These are phyloP conservation scores for Indri indri DNA, from an alignment of 2,113 vertebrate species.

Conservation along the genomic window DNA sequence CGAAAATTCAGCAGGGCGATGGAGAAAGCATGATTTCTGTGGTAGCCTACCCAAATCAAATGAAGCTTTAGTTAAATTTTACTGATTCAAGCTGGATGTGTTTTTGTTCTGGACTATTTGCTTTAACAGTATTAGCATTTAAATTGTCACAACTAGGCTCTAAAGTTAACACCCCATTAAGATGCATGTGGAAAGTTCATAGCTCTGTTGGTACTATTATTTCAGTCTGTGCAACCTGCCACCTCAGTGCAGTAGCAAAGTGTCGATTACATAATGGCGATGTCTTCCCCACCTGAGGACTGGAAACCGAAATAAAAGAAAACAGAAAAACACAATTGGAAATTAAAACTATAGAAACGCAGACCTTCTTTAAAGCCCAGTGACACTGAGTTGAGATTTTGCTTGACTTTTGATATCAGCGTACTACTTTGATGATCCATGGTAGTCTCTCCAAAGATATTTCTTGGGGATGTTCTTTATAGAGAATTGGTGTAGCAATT, in stretches of 20 bases:
- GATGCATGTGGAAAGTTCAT: constrained; percentile 1
- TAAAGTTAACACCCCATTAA: not conserved
- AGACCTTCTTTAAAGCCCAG: not conserved
- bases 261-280: not conserved
- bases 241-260: not conserved
- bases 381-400: constrained; percentile 36
- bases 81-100: constrained; percentile 39
- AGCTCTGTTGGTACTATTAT: constrained; percentile 19
- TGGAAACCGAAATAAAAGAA: constrained; percentile 28
- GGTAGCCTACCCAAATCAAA: constrained; percentile 27
- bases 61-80: constrained; percentile 68
- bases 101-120: constrained; percentile 71
- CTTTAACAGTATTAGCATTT: constrained; percentile 35
- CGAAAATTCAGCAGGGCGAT: constrained; percentile 37
- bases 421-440: not conserved
- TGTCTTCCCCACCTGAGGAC: not conserved
- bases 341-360: constrained; percentile 14
- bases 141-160: not conserved
- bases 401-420: not conserved
- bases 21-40: constrained; percentile 18
- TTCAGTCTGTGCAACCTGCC: not conserved
- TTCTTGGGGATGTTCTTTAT: not conserved
- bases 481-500: not conserved
- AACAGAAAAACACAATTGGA: constrained; percentile 21
- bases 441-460: not conserved